These are phyloP conservation scores for Orchestes rusci DNA, from an alignment of 2,888 invertebrate species.

Conservation along the genomic window DNA sequence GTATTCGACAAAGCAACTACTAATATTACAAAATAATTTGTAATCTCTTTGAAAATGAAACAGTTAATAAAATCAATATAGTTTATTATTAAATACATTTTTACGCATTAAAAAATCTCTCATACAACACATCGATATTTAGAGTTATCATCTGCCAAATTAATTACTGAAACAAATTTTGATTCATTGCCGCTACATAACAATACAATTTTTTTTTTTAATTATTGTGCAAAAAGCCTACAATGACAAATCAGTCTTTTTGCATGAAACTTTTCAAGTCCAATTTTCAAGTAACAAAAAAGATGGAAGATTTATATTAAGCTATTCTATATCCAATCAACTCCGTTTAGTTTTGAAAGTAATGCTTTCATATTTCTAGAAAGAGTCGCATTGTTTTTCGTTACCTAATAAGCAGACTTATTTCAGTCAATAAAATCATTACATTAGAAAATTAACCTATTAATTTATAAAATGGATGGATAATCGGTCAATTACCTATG, in stretches of 20 bases:
- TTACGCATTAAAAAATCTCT: constrained; percentile 12
- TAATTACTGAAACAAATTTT: constrained; percentile 8
- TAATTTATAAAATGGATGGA: constrained; percentile 33
- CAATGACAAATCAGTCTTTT: constrained; percentile 35
- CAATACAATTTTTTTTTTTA: constrained; percentile 18
- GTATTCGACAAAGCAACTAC: no score
- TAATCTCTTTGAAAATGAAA: no score
- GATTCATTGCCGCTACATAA: constrained; percentile 17
- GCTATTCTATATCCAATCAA: no score
- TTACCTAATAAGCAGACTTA: constrained; percentile 21
- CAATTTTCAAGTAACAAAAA: constrained; percentile 19
- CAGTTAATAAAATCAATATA: constrained; percentile 9
- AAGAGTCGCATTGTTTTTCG: no score
- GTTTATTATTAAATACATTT: constrained; percentile 19
- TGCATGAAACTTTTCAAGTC: constrained; percentile 26
- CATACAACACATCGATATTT: constrained; percentile 1
- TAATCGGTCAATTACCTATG: constrained; percentile 28
- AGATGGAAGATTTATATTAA: background rate
- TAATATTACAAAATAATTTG: no score
- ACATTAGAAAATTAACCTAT: constrained; percentile 12
- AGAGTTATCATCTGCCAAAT: constrained; percentile 1
- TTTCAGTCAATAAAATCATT: constrained; percentile 25
- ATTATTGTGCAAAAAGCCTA: constrained; percentile 36
- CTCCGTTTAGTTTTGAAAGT: no score
- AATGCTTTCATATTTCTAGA: no score